These are phyloP conservation scores for Porites australiensis DNA, from an alignment of 64 coral and sea anemone genomes.

Conservation along the genomic window DNA sequence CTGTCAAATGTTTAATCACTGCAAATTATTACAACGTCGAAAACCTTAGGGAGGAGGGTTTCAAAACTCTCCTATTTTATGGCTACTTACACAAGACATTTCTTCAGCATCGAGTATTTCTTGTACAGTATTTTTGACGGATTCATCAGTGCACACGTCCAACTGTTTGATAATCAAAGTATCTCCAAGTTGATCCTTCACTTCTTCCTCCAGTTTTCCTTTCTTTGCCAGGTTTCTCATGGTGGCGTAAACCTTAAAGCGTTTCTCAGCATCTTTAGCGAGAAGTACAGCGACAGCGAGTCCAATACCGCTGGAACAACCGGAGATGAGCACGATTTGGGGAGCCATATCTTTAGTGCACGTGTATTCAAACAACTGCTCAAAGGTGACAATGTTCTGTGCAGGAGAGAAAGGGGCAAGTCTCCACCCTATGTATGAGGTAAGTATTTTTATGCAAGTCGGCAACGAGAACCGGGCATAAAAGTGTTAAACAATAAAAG, in stretches of 20 bases:
- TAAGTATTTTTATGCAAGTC: no score
- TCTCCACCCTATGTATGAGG: no score
- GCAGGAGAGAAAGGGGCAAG: no score
- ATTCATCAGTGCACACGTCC: constrained; percentile 85
- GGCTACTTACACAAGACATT: constrained; percentile 74
- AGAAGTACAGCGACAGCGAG: constrained; percentile 62
- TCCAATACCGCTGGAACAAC: constrained; percentile 75
- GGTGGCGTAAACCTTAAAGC: constrained; percentile 87
- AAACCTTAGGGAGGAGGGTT: no score
- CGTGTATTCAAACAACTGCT: background rate
- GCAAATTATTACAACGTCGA: no score
- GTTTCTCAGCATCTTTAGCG: constrained; percentile 73
- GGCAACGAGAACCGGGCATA: no score
- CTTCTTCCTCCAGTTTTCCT: constrained; percentile 53
- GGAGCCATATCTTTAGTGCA: background rate
- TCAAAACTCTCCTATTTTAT: background rate
- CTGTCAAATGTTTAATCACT: no score
- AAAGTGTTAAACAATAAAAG: no score
- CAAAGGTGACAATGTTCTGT: no score
- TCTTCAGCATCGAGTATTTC: constrained; percentile 57
- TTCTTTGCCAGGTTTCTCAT: constrained; percentile 87
- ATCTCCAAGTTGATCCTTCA: constrained; percentile 43
- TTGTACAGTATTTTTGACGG: constrained; percentile 74
- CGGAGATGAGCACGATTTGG: constrained; percentile 67
- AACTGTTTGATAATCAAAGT: constrained; percentile 72